Evolutionary conservation across 1,140 invertebrate species (phyloP).

Genomic region (Nasonia longicornis): DNA sequence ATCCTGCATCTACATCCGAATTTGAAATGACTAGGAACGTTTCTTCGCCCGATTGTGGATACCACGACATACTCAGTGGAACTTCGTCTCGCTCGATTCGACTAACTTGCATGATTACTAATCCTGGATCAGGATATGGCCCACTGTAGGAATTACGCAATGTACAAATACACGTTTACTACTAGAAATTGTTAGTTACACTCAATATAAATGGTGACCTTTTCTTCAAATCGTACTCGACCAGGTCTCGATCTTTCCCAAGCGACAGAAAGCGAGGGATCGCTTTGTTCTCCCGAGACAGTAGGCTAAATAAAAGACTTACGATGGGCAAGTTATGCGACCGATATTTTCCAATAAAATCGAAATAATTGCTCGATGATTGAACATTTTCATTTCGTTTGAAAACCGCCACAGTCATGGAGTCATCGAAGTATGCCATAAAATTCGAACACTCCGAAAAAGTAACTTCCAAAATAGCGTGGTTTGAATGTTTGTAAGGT

Average conservation of each 20-base stretch:
- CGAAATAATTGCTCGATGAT: constrained; percentile 57
- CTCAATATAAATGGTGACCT: constrained; percentile 56
- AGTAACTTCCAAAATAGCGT: constrained; percentile 66
- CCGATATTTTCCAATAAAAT: constrained; percentile 71
- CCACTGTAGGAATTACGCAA: constrained; percentile 46
- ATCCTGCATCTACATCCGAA: constrained; percentile 63
- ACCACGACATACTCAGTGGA: constrained; percentile 70
- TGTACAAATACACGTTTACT: background rate
- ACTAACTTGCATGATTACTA: constrained; percentile 63
- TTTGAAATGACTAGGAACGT: constrained; percentile 65
- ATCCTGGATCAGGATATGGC: constrained; percentile 60
- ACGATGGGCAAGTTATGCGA: constrained; percentile 72
- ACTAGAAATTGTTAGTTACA: background rate
- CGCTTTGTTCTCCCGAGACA: constrained; percentile 48
- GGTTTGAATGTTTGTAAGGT: constrained; percentile 66
- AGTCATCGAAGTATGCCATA: constrained; percentile 71
- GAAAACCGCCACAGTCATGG: constrained; percentile 69
- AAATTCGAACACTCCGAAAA: constrained; percentile 69
- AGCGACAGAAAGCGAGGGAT: constrained; percentile 71
- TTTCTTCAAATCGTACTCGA: constrained; percentile 77
- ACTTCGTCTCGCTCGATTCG: constrained; percentile 75
- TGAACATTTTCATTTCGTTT: constrained; percentile 30
- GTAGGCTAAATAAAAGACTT: constrained; percentile 67
- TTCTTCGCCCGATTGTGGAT: constrained; percentile 53
- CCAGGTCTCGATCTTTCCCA: constrained; percentile 74